Evolutionary conservation across 2,888 invertebrate species (phyloP), one percentile per base, ranked within the genome.

Genomic region (Polydrusus tereticollis): DNA sequence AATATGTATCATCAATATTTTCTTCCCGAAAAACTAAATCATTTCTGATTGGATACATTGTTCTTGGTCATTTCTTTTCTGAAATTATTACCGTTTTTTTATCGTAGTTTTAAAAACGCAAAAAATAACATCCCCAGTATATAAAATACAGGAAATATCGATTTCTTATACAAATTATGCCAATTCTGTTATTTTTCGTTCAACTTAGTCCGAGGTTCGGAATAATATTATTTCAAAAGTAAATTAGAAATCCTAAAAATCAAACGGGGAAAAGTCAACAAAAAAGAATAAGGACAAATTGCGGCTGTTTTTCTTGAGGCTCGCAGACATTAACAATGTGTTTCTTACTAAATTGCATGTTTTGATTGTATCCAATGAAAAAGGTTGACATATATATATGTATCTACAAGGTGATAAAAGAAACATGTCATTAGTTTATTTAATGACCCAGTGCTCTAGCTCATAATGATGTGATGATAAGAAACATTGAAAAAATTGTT

Each of bases 221-320:
- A 26, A 41, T 43, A 59, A 59, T 59, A 59, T 59, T 59, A 43
- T 59, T 59, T 59, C 26, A 43, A 14, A 59, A 43, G 59, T 43
- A 59, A 59, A 59, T 59, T 59, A 43, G 41, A 41, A 41, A 23
- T 43, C 21, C 59, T 41, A 59, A 59, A 58, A 59, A 59, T 59
- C 59, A 59, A 26, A 41, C 26, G 0, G 59, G 41, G 41, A 38
- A 59, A 59, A 59, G 41, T 59, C 59, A 59, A 41, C 59, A 41
- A 59, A 43, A 41, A 43, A 21, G 41, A 59, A 38, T 41, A 14
- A 26, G 59, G 41, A 23, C 43, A 41, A 59, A 43, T 59, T 59
- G 23, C 14, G 8, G 43, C 8, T 59, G 59, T 59, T 59, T 59
- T 59, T 43, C 59, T 59, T 43, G 36, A 36, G 16, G 12, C 23